Evolutionary conservation across 2,797 vertebrate species (phyloP), one percentile per base, ranked within the genome.

Genomic region (Babyrousa celebensis): DNA sequence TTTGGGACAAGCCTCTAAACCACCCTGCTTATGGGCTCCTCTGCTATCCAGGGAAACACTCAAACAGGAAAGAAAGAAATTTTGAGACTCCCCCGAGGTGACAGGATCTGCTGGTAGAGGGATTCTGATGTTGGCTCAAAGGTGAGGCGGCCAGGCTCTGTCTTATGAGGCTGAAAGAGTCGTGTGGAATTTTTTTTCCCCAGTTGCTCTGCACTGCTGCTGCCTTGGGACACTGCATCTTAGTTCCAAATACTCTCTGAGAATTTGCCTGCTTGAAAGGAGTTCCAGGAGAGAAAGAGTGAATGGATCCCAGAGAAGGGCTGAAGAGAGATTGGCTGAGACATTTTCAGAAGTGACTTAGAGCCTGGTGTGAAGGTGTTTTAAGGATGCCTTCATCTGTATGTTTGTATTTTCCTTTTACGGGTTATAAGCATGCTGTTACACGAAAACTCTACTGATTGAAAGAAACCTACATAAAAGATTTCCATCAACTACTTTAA

Each of bases 161-260:
- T 0, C 0, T 3, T 7, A 20, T 14, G 17, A 48, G 17, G 56
- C 9, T 9, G 10, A 16, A 36, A 32, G 63, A n/a, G 12, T 12
- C 3, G 17, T 32, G 1, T 21, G n/a, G 36, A 2, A 3, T 15
- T 72, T 52, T 9, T 15, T 72, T 52, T 6, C 36, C 36, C 10
- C 17, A 15, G 21, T 21, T 12, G 20, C 25, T 58, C 3, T 15
- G 20, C 29, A n/a, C 48, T 14, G 52, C 78, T 12, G 63, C 58
- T 36, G 25, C 12, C 5, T 27, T 12, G 60, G 52, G 60, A 56
- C 43, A 72, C 10, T 5, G 20, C 1, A 2, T 10, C 25, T 27
- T 48, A n/a, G 12, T 21, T 75, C 56, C 80, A 96, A 32, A 83
- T 72, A 70, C 62, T 29, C 23, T 77, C 32, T 52, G 60, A 70